Base-by-base conservation (phyloP, 2,888 invertebrate species). In the Tanytarsus gracilentus region DNA sequence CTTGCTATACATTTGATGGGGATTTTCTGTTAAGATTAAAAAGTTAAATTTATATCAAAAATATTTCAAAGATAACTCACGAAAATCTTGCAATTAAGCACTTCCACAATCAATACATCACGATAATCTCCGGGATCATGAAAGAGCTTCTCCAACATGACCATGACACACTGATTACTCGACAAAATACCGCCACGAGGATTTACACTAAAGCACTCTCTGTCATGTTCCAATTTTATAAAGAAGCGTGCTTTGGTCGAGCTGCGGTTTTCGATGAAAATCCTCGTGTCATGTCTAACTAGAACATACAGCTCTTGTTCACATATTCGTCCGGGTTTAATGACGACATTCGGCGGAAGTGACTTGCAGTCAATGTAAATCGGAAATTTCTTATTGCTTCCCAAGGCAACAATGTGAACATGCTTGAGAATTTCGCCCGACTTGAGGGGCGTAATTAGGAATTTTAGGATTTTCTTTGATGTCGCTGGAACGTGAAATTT, bases 281-380 rank as follows among this genome's bases (percentile, higher is more conserved):
- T 49, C 33, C 29, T 25, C n/a, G 59, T 36, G 9, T 27, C n/a
- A 26, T 49, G 23, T 16, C 21, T 14, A 8, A n/a, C 7, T 16
- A 59, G 18, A 29, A 59, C 59, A 1, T 49, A 30, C 3, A 59
- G 11, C 29, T 59, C 25, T n/a, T 49, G 14, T 7, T 29, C 33
- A 26, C 30, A 30, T 27, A 59, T 14, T 18, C 33, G 48, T n/a
- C 33, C 23, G 5, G 59, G 59, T 9, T 48, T 49, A 11, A 59
- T 30, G 23, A 59, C 14, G 21, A 59, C 33, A n/a, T 59, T 49
- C 4, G 49, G 49, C 29, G 59, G 30, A 30, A 49, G 23, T 21
- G 59, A 29, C 26, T 59, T 48, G 59, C 59, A 59, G 11, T 59
- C 59, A 21, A 59, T 59, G 18, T n/a, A 27, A 23, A 59, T 49